Evolutionary conservation across 1,140 invertebrate species (phyloP), one percentile per base, ranked within the genome.

Genomic region (Calephelis virginiensis): DNA sequence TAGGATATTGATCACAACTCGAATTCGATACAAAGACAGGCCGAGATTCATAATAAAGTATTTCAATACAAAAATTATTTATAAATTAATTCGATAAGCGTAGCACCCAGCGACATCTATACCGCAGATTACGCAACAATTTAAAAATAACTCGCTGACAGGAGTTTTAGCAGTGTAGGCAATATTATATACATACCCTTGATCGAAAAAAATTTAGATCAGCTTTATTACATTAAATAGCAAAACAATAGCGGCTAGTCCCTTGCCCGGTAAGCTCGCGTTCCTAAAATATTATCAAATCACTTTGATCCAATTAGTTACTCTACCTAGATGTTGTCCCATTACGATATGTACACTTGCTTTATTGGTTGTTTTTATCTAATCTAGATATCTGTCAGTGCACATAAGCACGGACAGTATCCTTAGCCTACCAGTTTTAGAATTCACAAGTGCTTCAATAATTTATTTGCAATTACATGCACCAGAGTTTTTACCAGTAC

Each of bases 81-180:
- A 75, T 73, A 75, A 77, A 67, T 68, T 81, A 77, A 77, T 75
- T 84, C 84, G 83, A 81, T 86, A 81, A 77, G 74, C 81, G 77
- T 82, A 84, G 83, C 83, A 84, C 83, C 80, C 76, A 74, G 72
- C 74, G 72, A 76, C 71, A 66, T 48, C 61, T 61, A 53, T 53
- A 67, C 38, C 17, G 12, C 64, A 28, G 43, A 13, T 49, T 56
- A 63, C 37, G 14, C 8, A 38, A 40, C 59, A 62, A 43, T 56
- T 56, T 14, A 56, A 17, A 56, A 56, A 37, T 56, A 28, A 10
- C 50, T 56, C 50, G 17, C 50, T 11, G 8, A 56, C 0, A 11
- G 8, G 13, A 50, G 13, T 50, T 17, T 1, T 56, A 56, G 50
- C 9, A 10, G 13, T 53, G 17, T 11, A 56, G 50, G 50, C 50